These are phyloP conservation scores for Squalus acanthias DNA, from an alignment of 2,797 vertebrate species.

Conservation along the genomic window DNA sequence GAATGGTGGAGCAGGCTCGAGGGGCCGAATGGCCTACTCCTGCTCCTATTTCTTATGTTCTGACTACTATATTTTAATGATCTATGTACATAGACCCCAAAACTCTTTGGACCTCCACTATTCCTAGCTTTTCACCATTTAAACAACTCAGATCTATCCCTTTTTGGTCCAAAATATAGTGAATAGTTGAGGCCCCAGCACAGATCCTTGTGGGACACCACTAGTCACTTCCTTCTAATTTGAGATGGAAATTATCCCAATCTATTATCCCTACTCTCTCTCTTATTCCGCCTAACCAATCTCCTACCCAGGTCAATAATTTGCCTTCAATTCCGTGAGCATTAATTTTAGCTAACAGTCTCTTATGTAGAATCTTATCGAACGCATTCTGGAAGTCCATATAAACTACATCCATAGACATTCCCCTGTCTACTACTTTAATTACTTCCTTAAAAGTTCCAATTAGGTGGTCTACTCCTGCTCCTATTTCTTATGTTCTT, in stretches of 20 bases:
- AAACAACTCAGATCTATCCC: background rate
- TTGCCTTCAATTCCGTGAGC: too few relatives aligned
- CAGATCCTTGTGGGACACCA: background rate
- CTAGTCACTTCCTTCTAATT: background rate
- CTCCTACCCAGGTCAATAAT: too few relatives aligned
- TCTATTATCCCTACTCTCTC: too few relatives aligned
- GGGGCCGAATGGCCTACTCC: too few relatives aligned
- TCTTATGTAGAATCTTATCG: background rate
- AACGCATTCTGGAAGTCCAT: background rate
- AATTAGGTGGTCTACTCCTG: too few relatives aligned
- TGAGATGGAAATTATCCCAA: too few relatives aligned
- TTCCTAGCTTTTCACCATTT: background rate
- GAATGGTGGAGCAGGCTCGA: too few relatives aligned
- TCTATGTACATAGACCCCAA: background rate
- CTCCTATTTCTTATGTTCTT: too few relatives aligned
- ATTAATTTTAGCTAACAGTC: too few relatives aligned
- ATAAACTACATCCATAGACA: background rate
- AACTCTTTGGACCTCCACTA: too few relatives aligned
- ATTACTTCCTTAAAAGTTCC: background rate
- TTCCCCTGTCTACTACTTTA: background rate
- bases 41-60: too few relatives aligned
- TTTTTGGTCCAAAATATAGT: background rate
- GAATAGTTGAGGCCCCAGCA: background rate
- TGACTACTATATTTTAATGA: background rate
- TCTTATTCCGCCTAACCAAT: too few relatives aligned